phyloP scores from a whole-genome alignment of 2,113 vertebrate species.

The Engraulis encrasicolus region DNA sequence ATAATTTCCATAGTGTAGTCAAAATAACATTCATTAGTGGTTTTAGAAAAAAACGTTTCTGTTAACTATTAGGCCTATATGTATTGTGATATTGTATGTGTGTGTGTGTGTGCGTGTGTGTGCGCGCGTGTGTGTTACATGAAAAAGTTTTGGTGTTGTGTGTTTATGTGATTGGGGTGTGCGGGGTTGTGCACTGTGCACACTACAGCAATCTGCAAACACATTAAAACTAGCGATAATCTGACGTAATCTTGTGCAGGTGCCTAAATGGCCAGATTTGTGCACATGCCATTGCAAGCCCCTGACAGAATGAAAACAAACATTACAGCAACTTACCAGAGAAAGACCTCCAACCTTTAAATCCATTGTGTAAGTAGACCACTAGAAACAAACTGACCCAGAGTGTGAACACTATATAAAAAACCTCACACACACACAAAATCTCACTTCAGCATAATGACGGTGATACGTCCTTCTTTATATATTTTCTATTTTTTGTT shows the following conservation, averaged over 20 bases:
- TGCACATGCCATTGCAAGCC: background rate
- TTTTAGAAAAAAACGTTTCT: too few species aligned
- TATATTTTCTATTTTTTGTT: background rate
- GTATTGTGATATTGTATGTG: too few species aligned
- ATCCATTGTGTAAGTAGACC: background rate
- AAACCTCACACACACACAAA: too few species aligned
- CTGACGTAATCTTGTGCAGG: conserved; percentile 71
- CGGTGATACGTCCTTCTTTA: background rate
- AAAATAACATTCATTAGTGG: too few species aligned
- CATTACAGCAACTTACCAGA: background rate
- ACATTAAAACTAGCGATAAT: conserved; percentile 81
- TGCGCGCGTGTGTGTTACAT: background rate
- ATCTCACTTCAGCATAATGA: background rate
- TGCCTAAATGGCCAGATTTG: background rate
- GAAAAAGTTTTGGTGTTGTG: too few species aligned
- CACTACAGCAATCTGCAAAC: conserved; percentile 64
- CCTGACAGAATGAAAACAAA: background rate
- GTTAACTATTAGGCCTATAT: too few species aligned
- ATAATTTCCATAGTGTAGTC: too few species aligned
- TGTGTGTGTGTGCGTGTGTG: too few species aligned
- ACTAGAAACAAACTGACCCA: background rate
- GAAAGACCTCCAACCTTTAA: background rate
- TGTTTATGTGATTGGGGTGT: too few species aligned
- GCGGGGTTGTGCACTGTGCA: too few species aligned
- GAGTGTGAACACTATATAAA: background rate